Evolutionary conservation across 1,140 invertebrate genomes (phyloP).

Genomic region (Fopius arisanus): DNA sequence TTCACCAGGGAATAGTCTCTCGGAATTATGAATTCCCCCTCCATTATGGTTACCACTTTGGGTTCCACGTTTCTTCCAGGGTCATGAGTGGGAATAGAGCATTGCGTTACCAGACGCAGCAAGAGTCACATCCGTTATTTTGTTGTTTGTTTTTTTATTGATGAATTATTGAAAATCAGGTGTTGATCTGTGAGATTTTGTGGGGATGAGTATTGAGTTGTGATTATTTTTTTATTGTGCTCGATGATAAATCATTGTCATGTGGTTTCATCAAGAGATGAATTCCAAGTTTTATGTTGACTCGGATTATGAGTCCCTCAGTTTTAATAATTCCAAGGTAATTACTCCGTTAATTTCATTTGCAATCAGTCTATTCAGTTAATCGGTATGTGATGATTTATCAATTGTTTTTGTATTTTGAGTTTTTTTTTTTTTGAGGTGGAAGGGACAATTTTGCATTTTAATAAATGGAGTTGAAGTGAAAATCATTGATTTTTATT

Average conservation of each 20-base stretch:
- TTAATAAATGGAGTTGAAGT: too few relatives aligned
- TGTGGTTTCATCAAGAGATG: slow-evolving; percentile 50
- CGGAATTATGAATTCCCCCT: not conserved
- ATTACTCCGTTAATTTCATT: not conserved
- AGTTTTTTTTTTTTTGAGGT: too few relatives aligned
- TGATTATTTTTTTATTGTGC: not conserved
- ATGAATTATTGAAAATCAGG: slow-evolving; percentile 12
- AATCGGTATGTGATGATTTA: too few relatives aligned
- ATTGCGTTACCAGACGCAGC: slow-evolving; percentile 10
- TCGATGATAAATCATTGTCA: slow-evolving; percentile 23
- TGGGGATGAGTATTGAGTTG: too few relatives aligned
- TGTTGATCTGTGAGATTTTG: not conserved
- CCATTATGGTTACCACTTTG: not conserved
- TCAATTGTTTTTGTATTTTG: too few relatives aligned
- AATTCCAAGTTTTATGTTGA: slow-evolving; percentile 54
- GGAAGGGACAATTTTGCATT: too few relatives aligned
- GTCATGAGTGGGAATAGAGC: slow-evolving; percentile 25
- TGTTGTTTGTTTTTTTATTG: not conserved
- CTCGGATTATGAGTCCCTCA: slow-evolving; percentile 40
- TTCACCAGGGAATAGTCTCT: too few relatives aligned
- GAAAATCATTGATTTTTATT: too few relatives aligned
- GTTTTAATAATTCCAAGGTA: slow-evolving; percentile 40
- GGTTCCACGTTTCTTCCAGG: not conserved
- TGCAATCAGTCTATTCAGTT: too few relatives aligned
- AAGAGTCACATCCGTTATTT: not conserved